phyloP scores from a whole-genome alignment of 2,113 vertebrate genomes.

The Entelurus aequoreus region DNA sequence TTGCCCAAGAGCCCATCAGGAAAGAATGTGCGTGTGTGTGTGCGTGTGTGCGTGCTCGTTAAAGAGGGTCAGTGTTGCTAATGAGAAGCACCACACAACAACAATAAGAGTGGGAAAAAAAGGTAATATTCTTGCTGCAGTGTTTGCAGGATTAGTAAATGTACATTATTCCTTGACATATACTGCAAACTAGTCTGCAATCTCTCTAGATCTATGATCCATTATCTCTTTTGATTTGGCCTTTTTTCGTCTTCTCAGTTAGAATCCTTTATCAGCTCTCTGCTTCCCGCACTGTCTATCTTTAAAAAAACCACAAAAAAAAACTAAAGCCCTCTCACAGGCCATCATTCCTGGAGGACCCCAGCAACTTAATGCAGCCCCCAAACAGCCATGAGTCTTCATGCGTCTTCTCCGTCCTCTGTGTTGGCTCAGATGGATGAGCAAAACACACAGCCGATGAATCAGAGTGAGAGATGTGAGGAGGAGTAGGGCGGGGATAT shows the following conservation, averaged over 20 bases:
- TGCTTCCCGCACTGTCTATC: constrained; percentile 28
- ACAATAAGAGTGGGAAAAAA: constrained; percentile 25
- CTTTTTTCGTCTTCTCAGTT: constrained; percentile 34
- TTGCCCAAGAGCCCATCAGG: constrained; percentile 32
- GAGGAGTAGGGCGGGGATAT: constrained; percentile 58
- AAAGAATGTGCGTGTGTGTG: constrained; percentile 24
- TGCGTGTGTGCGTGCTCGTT: constrained; percentile 2
- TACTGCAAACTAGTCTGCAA: not conserved
- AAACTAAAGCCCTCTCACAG: not conserved
- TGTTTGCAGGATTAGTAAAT: constrained; percentile 1
- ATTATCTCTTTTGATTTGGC: constrained; percentile 25
- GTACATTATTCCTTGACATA: not conserved
- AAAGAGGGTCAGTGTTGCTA: constrained; percentile 31
- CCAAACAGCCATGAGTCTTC: constrained; percentile 59
- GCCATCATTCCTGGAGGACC: constrained; percentile 44
- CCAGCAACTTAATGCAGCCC: constrained; percentile 53
- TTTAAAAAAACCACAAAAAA: constrained; percentile 6
- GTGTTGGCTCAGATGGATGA: constrained; percentile 63
- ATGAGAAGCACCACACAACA: constrained; percentile 15
- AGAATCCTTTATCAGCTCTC: constrained; percentile 32
- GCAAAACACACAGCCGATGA: constrained; percentile 65
- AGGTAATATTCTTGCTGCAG: constrained; percentile 18
- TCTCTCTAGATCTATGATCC: constrained; percentile 30
- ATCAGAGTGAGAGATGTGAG: constrained; percentile 67
- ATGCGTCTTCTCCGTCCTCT: constrained; percentile 46